Base-by-base conservation (phyloP, 92 coral and sea anemone species). In the Epizoanthus illoricatus region DNA sequence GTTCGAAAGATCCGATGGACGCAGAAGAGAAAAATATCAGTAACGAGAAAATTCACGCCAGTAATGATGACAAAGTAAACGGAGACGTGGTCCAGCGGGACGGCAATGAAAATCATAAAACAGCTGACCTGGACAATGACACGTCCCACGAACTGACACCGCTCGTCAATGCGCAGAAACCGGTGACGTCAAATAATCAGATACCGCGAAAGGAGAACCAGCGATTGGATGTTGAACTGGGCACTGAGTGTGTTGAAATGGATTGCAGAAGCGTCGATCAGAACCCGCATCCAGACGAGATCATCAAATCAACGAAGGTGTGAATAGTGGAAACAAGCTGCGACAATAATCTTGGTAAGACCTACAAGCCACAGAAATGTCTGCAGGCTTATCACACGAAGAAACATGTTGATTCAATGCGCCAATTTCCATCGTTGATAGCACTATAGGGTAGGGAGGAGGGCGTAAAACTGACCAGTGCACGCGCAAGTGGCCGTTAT, bases 31-130 rank as follows among this genome's bases (percentile, higher is more conserved):
- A 62, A 63, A 78, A 7, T 59, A 66, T 24, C 7, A 78, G 21
- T 45, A 78, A 78, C 58, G 56, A 78, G 12, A 58, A 19, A n/a
- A 36, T 40, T 15, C 52, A 63, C 10, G 55, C 82, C 4, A 43
- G 60, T 64, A 45, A 19, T 20, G 82, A 78, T 8, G 90, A 83
- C 21, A 87, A 83, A 65, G 2, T 60, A 28, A 88, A 88, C 65
- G 91, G 88, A 73, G 82, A 88, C 52, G 75, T 84, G 40, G 17
- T 84, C 36, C 88, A 73, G 54, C 56, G 80, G 47, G 89, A 86
- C 55, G 74, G 76, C 20, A 72, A 58, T 66, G 83, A 88, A 55
- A 76, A 80, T 64, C 59, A 41, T 42, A 62, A 78, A 42, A 78
- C 17, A 12, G 4, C 15, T 4, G 71, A 78, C 18, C n/a, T 18